phyloP scores from a whole-genome alignment of 2,797 vertebrate genomes.

The Sebastes trivittatus region DNA sequence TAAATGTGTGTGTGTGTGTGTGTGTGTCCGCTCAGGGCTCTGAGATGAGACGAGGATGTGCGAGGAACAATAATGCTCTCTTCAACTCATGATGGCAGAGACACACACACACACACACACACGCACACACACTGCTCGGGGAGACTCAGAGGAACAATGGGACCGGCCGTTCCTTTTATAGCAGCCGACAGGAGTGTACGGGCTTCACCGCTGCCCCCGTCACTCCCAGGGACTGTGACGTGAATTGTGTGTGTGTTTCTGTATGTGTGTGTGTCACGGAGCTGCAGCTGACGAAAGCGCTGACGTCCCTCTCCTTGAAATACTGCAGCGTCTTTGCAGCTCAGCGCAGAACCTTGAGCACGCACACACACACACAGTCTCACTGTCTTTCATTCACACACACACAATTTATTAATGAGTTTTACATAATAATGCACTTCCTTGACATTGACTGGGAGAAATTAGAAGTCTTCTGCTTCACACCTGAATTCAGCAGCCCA shows the following conservation, averaged over 20 bases:
- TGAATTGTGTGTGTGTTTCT: neutral
- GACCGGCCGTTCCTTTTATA: slow-evolving; percentile 54
- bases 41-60: slow-evolving; percentile 28
- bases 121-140: neutral
- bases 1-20: slow-evolving; percentile 12
- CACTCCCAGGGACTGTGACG: slow-evolving; percentile 39
- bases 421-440: neutral
- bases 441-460: neutral
- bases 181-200: slow-evolving; percentile 42
- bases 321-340: slow-evolving; percentile 45
- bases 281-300: slow-evolving; percentile 37
- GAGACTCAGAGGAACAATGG: slow-evolving; percentile 55
- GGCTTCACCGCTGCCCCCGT: slow-evolving; percentile 18
- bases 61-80: slow-evolving; percentile 22
- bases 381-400: neutral
- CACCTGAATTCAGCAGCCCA: neutral
- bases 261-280: slow-evolving; percentile 14
- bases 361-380: neutral
- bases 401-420: neutral
- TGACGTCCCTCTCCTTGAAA: slow-evolving; percentile 46
- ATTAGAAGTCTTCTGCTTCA: neutral
- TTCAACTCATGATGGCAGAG: slow-evolving; percentile 2
- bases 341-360: slow-evolving; percentile 2
- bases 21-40: neutral
- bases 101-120: neutral